Conservation (phyloP, 2,797 vertebrate species). For the Odontamblyopus lacepedii region DNA sequence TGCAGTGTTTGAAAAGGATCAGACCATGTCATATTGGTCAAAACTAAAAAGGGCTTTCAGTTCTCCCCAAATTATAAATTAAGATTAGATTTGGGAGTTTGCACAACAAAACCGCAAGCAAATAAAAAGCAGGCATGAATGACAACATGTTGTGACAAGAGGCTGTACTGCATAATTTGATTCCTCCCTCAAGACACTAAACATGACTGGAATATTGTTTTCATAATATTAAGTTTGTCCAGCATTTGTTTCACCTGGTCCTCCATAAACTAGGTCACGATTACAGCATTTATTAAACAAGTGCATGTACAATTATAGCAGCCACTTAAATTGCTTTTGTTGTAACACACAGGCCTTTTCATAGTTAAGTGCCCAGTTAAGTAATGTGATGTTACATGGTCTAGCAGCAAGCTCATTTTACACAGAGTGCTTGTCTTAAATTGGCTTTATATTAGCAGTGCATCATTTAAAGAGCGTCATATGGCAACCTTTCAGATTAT, state of each 20-base stretch:
- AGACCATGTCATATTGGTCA: background rate
- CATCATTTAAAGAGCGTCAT: conserved; percentile 17
- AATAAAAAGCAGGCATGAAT: background rate
- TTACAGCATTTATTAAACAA: conserved; percentile 17
- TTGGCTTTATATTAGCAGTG: conserved; percentile 37
- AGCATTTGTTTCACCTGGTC: conserved; percentile 17
- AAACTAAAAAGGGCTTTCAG: background rate
- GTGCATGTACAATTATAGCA: conserved; percentile 25
- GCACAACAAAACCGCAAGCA: background rate
- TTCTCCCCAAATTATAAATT: too few relatives aligned
- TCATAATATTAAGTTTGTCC: conserved; percentile 6
- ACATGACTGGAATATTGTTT: background rate
- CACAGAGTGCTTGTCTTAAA: conserved; percentile 39
- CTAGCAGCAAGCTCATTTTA: conserved; percentile 45
- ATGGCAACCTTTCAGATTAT: conserved; percentile 30
- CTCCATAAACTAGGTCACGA: conserved; percentile 26
- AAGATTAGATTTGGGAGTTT: background rate
- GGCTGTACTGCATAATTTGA: background rate
- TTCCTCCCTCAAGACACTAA: background rate
- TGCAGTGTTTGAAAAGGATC: background rate
- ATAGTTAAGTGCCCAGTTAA: conserved; percentile 47
- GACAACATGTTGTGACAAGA: background rate
- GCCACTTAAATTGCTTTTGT: conserved; percentile 45
- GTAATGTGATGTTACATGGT: conserved; percentile 32
- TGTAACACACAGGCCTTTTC: conserved; percentile 33